Evolutionary conservation across 92 coral and sea anemone genomes (phyloP), one percentile per base, ranked within the genome.

Genomic region (Porites lobata): DNA sequence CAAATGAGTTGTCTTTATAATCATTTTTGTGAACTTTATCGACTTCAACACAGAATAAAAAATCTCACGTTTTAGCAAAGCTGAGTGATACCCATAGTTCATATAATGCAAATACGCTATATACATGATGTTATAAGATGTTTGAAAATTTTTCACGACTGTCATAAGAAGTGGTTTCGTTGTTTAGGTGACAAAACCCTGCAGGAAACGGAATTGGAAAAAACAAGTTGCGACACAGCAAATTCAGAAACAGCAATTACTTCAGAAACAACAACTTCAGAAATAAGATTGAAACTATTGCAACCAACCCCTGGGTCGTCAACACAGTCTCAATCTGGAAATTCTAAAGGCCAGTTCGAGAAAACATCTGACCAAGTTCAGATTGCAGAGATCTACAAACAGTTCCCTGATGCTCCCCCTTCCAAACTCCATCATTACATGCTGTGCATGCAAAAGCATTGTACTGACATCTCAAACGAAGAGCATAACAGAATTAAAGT

Each of bases 401-500:
- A 85, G 53, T 79, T 79, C 73, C 87, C 90, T 21, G 87, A 80
- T 79, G 76, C 17, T 64, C 80, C 54, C 19, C 19, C 93, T 9
- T 63, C 90, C 38, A 90, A 79, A 79, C 78, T 85, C 24, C 84
- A 90, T 50, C 93, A 90, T 43, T 85, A 85, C 75, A 21, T 50
- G 21, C 87, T 90, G 70, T 86, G 90, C 76, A 70, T 64, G 77
- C 65, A 70, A 65, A 85, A 83, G 73, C 52, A 85, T 51, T 85
- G 93, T 50, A 80, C 76, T 18, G 87, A 90, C 81, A 91, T 91
- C 53, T 81, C 87, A 79, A 65, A 86, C 26, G 87, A 90, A 72
- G 93, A 90, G 43, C 93, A 90, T 90, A 76, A 75, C 9, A 80
- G 91, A 65, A 90, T 86, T 75, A 86, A 91, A 91, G 94, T 70